phyloP scores from a whole-genome alignment of 2,797 vertebrate species.

The Diglossa cyanea region DNA sequence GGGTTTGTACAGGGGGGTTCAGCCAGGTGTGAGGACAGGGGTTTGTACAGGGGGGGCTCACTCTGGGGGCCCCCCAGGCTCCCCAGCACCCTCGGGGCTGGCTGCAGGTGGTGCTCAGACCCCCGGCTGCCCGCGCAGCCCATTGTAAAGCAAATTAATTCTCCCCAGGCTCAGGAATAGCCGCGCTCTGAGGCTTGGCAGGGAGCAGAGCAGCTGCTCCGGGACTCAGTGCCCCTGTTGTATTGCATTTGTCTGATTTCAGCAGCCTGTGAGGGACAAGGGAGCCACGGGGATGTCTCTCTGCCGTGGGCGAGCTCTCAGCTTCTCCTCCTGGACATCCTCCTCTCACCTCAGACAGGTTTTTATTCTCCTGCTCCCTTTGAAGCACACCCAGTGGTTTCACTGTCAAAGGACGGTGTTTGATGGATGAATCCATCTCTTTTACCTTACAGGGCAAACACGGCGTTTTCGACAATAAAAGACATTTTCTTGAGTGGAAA shows the following conservation, averaged over 20 bases:
- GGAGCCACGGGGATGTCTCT: not conserved
- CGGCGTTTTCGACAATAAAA: not conserved
- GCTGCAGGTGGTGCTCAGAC: not conserved
- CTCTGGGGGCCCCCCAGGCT: not conserved
- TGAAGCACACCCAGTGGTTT: not conserved
- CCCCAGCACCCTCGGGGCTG: not conserved
- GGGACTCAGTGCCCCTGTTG: not conserved
- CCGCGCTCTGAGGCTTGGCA: not conserved
- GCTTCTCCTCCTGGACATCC: not conserved
- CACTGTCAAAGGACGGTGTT: not conserved
- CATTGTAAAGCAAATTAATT: constrained; percentile 34
- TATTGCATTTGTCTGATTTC: not conserved
- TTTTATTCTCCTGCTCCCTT: not conserved
- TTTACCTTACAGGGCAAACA: not conserved
- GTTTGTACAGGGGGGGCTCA: not conserved
- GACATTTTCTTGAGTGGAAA: not conserved
- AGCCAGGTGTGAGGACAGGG: not conserved
- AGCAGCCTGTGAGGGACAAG: not conserved
- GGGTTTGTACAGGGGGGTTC: not conserved
- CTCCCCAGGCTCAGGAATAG: not conserved
- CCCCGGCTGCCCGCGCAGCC: not conserved
- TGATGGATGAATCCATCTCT: not conserved
- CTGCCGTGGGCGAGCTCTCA: not conserved
- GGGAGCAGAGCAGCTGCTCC: constrained; percentile 42
- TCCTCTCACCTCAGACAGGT: not conserved